Percentiles rank a stretch among this genome's conserved stretches.
phyloP scores from a whole-genome alignment of 2,888 invertebrate genomes.

The Linnaemya tessellans region DNA sequence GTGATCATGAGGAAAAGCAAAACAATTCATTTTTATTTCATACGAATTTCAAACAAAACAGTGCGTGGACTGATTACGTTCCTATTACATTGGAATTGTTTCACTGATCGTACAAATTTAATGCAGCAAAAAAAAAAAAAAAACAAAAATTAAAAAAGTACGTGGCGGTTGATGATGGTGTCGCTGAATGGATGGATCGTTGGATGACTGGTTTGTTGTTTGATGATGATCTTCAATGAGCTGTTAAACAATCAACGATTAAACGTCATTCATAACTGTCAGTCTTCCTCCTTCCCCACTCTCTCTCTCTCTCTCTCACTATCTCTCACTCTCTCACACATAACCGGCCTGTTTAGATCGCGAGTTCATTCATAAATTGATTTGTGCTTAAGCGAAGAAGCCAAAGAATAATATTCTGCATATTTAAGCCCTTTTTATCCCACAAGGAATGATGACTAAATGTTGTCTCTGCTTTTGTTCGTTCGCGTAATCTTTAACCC shows the following conservation, averaged over 20 bases:
- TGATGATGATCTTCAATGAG: slow-evolving; percentile 70
- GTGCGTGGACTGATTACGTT: slow-evolving; percentile 71
- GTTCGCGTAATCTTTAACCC: slow-evolving; percentile 28
- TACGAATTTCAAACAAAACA: slow-evolving; percentile 55
- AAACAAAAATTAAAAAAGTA: slow-evolving; percentile 20
- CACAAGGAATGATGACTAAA: slow-evolving; percentile 24
- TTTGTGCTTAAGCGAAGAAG: slow-evolving; percentile 20
- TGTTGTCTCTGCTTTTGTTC: background rate
- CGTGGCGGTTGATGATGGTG: slow-evolving; percentile 24
- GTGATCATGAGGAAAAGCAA: slow-evolving; percentile 56
- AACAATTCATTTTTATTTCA: slow-evolving; percentile 53
- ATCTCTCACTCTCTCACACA: background rate
- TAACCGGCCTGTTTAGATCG: slow-evolving; percentile 7
- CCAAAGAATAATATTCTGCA: background rate
- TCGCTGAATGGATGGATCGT: slow-evolving; percentile 32
- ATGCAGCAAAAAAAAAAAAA: slow-evolving; percentile 1
- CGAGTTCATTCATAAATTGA: slow-evolving; percentile 65
- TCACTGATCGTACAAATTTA: slow-evolving; percentile 6
- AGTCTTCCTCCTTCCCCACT: slow-evolving; percentile 8
- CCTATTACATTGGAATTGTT: slow-evolving; percentile 53
- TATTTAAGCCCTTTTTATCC: slow-evolving; percentile 29
- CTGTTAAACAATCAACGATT: slow-evolving; percentile 72
- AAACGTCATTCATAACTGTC: slow-evolving; percentile 71
- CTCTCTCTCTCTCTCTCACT: slow-evolving; percentile 27
- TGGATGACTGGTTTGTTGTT: slow-evolving; percentile 35